Percentiles rank a stretch among this genome's conserved stretches.
Conservation (phyloP, 2,113 vertebrate genomes). For the Saiga tatarica region DNA sequence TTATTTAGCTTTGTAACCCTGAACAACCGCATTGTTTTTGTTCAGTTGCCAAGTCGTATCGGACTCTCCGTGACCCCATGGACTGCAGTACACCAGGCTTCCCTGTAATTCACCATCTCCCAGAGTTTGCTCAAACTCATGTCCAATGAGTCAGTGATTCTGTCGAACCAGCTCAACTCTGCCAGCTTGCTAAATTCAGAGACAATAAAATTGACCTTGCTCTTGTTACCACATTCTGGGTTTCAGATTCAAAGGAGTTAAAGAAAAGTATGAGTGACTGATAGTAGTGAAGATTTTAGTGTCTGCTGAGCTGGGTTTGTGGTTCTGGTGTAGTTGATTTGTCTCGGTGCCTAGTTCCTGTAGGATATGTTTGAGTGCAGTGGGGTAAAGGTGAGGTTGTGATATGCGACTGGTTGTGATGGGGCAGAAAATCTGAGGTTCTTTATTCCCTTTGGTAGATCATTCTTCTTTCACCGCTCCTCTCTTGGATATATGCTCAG, state of each 20-base stretch:
- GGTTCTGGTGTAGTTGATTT: background rate
- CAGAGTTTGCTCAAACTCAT: background rate
- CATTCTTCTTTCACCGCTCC: background rate
- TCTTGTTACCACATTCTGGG: too few relatives aligned
- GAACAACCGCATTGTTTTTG: background rate
- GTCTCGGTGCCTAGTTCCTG: background rate
- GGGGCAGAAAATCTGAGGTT: background rate
- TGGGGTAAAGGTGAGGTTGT: background rate
- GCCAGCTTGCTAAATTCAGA: background rate
- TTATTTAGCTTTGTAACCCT: background rate
- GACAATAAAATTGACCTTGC: background rate
- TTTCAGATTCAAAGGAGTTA: background rate
- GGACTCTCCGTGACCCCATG: background rate
- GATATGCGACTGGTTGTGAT: fast-evolving
- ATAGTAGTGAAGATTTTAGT: background rate
- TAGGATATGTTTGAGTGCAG: background rate
- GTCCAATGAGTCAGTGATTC: background rate
- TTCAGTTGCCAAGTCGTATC: background rate
- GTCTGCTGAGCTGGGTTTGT: background rate
- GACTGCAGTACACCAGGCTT: background rate
- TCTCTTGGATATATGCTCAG: background rate
- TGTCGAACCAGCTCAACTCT: background rate
- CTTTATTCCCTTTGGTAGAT: background rate
- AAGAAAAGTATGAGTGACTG: background rate
- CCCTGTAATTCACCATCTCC: background rate